Evolutionary conservation across 2,888 invertebrate species (phyloP), one percentile per base, ranked within the genome.

Genomic region (Drosophila meridiana): DNA sequence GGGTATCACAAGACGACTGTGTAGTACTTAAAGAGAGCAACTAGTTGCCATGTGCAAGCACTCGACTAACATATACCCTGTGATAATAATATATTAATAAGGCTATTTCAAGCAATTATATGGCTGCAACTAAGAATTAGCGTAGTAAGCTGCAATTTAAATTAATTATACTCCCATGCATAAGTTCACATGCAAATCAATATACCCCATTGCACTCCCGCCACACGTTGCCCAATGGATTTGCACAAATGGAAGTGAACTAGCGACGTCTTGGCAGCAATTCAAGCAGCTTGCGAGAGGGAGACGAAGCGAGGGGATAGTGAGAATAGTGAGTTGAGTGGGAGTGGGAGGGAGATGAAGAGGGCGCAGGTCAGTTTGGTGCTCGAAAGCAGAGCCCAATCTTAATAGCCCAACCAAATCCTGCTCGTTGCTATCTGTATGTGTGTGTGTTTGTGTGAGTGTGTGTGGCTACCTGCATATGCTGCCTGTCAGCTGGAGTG

Each of bases 231-330:
- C 28, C 58, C 56, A 58, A 63, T 43, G 52, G 62, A 78, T 78
- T 63, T 73, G 56, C 48, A 47, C 50, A 74, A 69, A 60, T 50
- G 45, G 47, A 69, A 74, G 60, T 47, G 45, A 69, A 47, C 48
- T 64, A 59, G 63, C 63, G 66, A 57, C 59, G 57, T 66, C 75
- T 75, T 76, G 69, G 65, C 75, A 63, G 48, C 78, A 61, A 52
- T 74, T 66, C 53, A 60, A 57, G 57, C 40, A 42, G 43, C 28
- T 28, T 11, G 42, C n/a, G 14, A 20, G 45, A 30, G 9, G 8
- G 36, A 14, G 5, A 28, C 7, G 11, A 14, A 40, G 56, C 4
- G 36, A 48, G 50, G 43, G 5, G 4, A 13, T 0, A 4, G 34
- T 14, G n/a, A 9, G 32, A 3, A n/a, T 5, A 32, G 32, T 2